Conservation (phyloP, 2,888 invertebrate genomes). For the Drosophila stalkeri region DNA sequence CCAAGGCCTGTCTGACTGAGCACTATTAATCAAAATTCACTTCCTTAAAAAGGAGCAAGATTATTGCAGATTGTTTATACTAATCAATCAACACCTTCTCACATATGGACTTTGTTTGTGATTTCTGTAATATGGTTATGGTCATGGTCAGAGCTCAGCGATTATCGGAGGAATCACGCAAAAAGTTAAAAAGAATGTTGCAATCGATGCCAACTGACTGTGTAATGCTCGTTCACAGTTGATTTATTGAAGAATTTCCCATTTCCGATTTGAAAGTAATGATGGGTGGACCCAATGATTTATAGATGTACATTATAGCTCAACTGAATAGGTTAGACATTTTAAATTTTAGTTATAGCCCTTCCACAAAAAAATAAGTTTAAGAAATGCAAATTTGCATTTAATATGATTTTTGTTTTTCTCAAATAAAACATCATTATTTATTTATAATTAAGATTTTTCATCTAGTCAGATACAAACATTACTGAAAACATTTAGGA, state of each 20-base stretch:
- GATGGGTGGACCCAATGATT: neutral
- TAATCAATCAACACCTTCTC: conserved; percentile 16
- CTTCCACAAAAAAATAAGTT: too few relatives aligned
- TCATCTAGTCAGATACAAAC: neutral
- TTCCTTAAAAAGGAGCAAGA: conserved; percentile 1
- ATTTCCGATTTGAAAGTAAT: neutral
- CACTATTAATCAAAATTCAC: conserved; percentile 10
- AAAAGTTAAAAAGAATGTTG: neutral
- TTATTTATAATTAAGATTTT: too few relatives aligned
- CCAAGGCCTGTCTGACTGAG: neutral
- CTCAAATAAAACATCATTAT: too few relatives aligned
- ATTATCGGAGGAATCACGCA: neutral
- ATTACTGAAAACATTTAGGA: neutral
- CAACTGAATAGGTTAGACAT: neutral
- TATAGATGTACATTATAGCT: neutral
- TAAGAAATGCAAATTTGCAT: too few relatives aligned
- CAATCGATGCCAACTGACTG: neutral
- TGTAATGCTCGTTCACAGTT: neutral
- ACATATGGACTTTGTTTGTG: neutral
- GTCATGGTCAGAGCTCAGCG: conserved; percentile 1
- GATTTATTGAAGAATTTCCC: neutral
- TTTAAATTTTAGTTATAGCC: neutral
- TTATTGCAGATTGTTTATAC: conserved; percentile 8
- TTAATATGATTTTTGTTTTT: too few relatives aligned
- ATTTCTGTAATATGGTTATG: conserved; percentile 12